Evolutionary conservation across 1,140 invertebrate species (phyloP), one percentile per base, ranked within the genome.

Genomic region (Geopemphigus sp.): DNA sequence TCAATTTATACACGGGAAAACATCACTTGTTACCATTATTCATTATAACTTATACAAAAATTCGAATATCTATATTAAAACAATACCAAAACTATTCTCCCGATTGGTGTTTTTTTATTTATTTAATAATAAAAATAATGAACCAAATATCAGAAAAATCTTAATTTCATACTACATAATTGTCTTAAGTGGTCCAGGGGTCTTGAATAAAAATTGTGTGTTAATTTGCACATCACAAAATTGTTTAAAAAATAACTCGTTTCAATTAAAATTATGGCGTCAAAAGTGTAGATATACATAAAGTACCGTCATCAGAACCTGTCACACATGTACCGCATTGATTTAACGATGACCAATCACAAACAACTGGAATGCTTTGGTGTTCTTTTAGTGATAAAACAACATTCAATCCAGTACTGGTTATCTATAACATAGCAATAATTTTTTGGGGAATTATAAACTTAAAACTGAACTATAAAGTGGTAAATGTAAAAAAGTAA

Each of bases 331-430:
- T 89, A 50, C 87, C 87, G 39, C 89, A 90, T 83, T 90, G 89
- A 83, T 89, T 88, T 15, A 89, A 87, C 45, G 87, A 89, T 15
- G 89, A 88, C 90, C 90, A 91, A 83, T 92, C 90, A 66, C 90
- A 89, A 45, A 89, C 89, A 17, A 87, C 84, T 12, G 89, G 83
- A 0, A 88, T 87, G 50, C 86, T 85, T 81, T 86, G 88, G 81
- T 90, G 89, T 61, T 88, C 89, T 29, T 88, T 88, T 19, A 91
- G 82, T 78, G 88, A 86, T 82, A 90, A 85, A 73, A 89, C 85
- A 29, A 50, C 56, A 22, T 39, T 82, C 22, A 81, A 57, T 32
- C 80, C 80, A 26, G 59, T 80, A 61, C 70, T 81, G 15, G 80
- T 80, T n/a, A 82, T 82, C 80, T 82, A 54, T 29, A 72, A 81